These are phyloP conservation scores for Unio delphinus DNA, from an alignment of 2,888 invertebrate genomes.

Conservation along the genomic window DNA sequence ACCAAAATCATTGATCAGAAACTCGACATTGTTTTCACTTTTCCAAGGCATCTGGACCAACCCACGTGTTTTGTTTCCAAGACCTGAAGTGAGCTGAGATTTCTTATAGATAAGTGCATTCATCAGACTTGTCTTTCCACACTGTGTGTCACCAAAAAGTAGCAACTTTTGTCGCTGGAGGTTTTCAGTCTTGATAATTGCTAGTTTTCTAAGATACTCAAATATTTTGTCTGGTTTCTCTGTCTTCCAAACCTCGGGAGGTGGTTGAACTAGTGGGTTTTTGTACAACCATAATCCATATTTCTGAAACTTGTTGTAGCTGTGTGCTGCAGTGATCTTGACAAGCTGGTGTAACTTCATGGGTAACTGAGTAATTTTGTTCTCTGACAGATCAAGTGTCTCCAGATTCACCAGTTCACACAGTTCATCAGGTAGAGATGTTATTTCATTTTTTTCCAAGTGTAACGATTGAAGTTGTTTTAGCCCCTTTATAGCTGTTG, in stretches of 20 bases:
- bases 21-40: slow-evolving; percentile 65
- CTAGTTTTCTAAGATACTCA: slow-evolving; percentile 61
- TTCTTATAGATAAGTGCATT: slow-evolving; percentile 56
- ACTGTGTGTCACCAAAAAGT: slow-evolving; percentile 61
- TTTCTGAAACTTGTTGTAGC: slow-evolving; percentile 61
- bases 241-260: slow-evolving; percentile 68
- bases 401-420: slow-evolving; percentile 62
- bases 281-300: slow-evolving; percentile 69
- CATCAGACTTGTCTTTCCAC: slow-evolving; percentile 67
- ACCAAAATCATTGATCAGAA: slow-evolving; percentile 65
- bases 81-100: slow-evolving; percentile 47
- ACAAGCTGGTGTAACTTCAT: slow-evolving; percentile 61
- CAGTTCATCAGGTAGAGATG: slow-evolving; percentile 60
- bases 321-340: slow-evolving; percentile 62
- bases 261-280: slow-evolving; percentile 67
- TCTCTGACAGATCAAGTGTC: slow-evolving; percentile 67
- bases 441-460: slow-evolving; percentile 59
- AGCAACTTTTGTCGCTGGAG: slow-evolving; percentile 66
- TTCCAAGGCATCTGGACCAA: slow-evolving; percentile 55
- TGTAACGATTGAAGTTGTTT: slow-evolving; percentile 52
- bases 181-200: slow-evolving; percentile 65
- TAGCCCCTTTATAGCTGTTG: slow-evolving; percentile 60
- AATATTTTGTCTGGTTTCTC: slow-evolving; percentile 64
- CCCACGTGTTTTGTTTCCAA: slow-evolving; percentile 47
- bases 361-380: slow-evolving; percentile 60